phyloP scores from a whole-genome alignment of 2,797 vertebrate genomes.

The Chelmon rostratus region DNA sequence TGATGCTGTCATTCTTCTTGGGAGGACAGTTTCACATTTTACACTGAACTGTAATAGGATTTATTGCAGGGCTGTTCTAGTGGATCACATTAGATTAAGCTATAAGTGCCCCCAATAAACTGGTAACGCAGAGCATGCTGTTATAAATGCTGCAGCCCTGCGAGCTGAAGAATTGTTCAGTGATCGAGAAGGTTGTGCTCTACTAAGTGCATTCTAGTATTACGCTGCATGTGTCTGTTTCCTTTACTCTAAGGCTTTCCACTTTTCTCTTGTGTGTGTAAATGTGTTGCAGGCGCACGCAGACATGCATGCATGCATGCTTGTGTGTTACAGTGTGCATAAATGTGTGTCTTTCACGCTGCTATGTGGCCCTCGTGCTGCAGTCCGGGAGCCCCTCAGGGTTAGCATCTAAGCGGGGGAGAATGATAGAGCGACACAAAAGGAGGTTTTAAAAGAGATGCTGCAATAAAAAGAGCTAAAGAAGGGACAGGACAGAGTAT shows the following conservation, averaged over 20 bases:
- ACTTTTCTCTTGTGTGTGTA: slow-evolving; percentile 6
- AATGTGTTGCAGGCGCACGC: slow-evolving; percentile 8
- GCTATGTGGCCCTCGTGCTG: slow-evolving; percentile 46
- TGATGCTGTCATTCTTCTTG: background rate
- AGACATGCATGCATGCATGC: background rate
- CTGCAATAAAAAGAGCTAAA: slow-evolving; percentile 44
- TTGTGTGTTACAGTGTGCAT: slow-evolving; percentile 5
- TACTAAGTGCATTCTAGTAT: slow-evolving; percentile 2
- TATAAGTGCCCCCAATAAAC: background rate
- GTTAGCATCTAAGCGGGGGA: slow-evolving; percentile 48
- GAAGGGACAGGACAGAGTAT: slow-evolving; percentile 24
- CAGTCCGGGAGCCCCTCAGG: slow-evolving; percentile 49
- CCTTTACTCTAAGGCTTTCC: slow-evolving; percentile 10
- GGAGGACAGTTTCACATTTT: background rate
- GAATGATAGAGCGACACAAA: slow-evolving; percentile 48
- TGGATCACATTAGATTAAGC: slow-evolving; percentile 18
- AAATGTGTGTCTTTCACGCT: slow-evolving; percentile 14
- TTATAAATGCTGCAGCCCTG: slow-evolving; percentile 8
- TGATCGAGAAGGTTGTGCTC: slow-evolving; percentile 7
- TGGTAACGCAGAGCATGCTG: background rate
- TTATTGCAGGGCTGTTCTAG: background rate
- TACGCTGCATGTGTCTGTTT: slow-evolving; percentile 4
- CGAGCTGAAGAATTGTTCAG: background rate
- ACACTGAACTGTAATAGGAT: background rate
- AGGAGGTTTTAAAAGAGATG: slow-evolving; percentile 47